Conservation (phyloP, 2,797 vertebrate genomes). For the Takifugu rubripes region DNA sequence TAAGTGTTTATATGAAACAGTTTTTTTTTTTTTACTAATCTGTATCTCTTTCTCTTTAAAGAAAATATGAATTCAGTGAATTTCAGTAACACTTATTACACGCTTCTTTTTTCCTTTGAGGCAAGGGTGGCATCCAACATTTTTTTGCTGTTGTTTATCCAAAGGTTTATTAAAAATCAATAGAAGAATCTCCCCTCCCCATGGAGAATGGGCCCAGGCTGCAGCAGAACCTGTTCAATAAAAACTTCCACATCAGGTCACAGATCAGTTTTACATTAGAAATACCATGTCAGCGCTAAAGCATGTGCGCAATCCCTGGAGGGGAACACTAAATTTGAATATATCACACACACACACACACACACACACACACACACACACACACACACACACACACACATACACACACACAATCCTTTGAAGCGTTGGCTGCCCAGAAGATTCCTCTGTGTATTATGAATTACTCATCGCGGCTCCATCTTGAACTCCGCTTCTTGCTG, state of each 20-base stretch:
- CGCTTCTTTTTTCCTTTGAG: background rate
- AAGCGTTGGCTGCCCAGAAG: constrained; percentile 40
- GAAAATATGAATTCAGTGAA: background rate
- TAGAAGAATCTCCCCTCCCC: constrained; percentile 1
- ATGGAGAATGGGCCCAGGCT: background rate
- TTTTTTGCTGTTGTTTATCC: constrained; percentile 3
- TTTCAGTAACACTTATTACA: constrained; percentile 32
- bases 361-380: constrained; percentile 5
- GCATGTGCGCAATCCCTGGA: constrained; percentile 5
- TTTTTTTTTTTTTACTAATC: too few species aligned
- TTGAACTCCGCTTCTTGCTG: constrained; percentile 36
- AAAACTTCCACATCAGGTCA: background rate
- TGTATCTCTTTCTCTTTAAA: too few species aligned
- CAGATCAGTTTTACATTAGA: constrained; percentile 1
- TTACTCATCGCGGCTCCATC: constrained; percentile 41
- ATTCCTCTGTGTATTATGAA: constrained; percentile 32
- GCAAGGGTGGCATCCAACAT: background rate
- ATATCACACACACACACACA: constrained; percentile 1
- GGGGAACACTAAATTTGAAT: constrained; percentile 29
- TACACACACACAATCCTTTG: constrained; percentile 33
- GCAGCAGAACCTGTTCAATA: constrained; percentile 3
- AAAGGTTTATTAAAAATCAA: constrained; percentile 51
- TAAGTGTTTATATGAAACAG: too few species aligned
- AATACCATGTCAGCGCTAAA: constrained; percentile 23
- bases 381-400: constrained; percentile 22